phyloP scores from a whole-genome alignment of 2,797 vertebrate genomes.

The Melanotaenia maccullochi region DNA sequence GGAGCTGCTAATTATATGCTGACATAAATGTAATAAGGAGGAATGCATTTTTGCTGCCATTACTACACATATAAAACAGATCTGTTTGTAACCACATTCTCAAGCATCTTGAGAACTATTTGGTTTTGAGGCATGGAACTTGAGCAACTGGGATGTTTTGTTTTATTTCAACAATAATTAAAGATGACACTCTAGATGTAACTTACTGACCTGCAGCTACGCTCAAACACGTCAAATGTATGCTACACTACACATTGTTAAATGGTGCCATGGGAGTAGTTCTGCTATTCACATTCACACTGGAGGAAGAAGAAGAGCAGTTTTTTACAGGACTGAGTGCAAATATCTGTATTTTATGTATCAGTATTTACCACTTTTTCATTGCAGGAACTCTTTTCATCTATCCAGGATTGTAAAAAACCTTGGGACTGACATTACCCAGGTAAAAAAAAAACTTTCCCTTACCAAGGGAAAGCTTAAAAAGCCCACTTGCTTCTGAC shows the following conservation, averaged over 20 bases:
- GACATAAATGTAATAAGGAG: slow-evolving; percentile 47
- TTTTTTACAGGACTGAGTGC: not conserved
- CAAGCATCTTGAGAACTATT: slow-evolving; percentile 28
- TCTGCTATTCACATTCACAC: not conserved
- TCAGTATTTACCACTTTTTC: not conserved
- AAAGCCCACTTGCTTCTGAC: not conserved
- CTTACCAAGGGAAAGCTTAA: not conserved
- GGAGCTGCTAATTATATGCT: slow-evolving; percentile 63
- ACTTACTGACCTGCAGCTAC: not conserved
- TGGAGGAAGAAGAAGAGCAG: not conserved
- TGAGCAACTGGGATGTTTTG: slow-evolving; percentile 12
- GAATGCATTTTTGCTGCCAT: slow-evolving; percentile 52
- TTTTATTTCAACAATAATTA: not conserved
- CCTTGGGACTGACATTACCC: too few relatives aligned
- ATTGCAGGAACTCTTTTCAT: too few relatives aligned
- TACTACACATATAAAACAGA: slow-evolving; percentile 55
- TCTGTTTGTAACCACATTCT: slow-evolving; percentile 52
- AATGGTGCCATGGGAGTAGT: not conserved
- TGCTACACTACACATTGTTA: not conserved
- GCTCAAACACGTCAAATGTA: not conserved
- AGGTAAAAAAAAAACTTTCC: not conserved
- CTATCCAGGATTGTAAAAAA: too few relatives aligned
- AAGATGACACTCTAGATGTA: slow-evolving; percentile 1
- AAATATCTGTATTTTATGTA: not conserved
- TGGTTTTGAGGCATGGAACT: slow-evolving; percentile 8